Evolutionary conservation across 1,140 invertebrate species (phyloP).

Genomic region (Achatina immaculata): DNA sequence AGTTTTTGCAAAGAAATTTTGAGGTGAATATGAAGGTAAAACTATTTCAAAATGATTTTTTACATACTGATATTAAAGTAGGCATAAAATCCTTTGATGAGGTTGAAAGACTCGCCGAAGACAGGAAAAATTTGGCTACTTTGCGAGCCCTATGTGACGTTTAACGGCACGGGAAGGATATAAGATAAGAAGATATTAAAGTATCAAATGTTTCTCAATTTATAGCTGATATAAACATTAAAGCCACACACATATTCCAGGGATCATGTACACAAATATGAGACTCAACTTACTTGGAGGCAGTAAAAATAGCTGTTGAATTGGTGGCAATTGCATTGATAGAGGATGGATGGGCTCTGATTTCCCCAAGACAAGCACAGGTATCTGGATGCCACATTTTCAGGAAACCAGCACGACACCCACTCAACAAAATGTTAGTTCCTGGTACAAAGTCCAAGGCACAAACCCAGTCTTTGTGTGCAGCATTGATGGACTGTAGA

Average conservation of each 20-base stretch:
- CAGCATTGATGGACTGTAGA: constrained; percentile 83
- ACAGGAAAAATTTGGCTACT: too few species aligned
- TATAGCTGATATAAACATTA: too few species aligned
- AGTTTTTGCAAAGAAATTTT: too few species aligned
- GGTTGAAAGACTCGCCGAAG: too few species aligned
- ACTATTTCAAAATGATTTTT: too few species aligned
- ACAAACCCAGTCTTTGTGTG: constrained; percentile 91
- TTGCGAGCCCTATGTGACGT: too few species aligned
- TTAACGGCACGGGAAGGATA: too few species aligned
- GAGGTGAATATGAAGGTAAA: too few species aligned
- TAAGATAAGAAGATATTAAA: too few species aligned
- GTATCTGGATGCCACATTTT: constrained; percentile 80
- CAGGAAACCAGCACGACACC: constrained; percentile 83
- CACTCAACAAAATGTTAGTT: constrained; percentile 78
- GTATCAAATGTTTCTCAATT: too few species aligned
- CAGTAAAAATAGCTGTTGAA: constrained; percentile 82
- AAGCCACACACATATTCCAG: neutral
- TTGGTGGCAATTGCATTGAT: constrained; percentile 84
- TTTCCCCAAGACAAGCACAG: constrained; percentile 79
- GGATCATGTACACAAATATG: neutral
- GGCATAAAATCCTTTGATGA: too few species aligned
- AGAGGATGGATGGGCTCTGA: constrained; percentile 81
- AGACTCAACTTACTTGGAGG: constrained; percentile 74
- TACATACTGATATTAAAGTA: too few species aligned
- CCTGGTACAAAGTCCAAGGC: constrained; percentile 80